Evolutionary conservation across 2,888 invertebrate species (phyloP), one percentile per base, ranked within the genome.

Genomic region (Muschampia staudingeri): DNA sequence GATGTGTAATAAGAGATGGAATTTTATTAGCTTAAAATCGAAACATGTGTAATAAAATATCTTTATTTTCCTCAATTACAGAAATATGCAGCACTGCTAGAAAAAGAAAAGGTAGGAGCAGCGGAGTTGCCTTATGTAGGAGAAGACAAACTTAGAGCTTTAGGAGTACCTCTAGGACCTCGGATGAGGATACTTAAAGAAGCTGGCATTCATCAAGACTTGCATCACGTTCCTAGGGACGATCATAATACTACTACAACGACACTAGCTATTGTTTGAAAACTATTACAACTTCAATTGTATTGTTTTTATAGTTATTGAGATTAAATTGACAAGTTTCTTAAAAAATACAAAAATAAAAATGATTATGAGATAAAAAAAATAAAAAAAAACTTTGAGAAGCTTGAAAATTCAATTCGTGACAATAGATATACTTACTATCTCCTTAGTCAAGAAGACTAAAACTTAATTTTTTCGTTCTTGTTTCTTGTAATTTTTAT

Each of bases 91-190:
- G 97, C 97, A 0, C 97, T 98, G 73, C 98, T 99, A 85, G 99
- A 99, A 91, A 98, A 98, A 87, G 99, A 99, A 94, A 98, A 98
- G 90, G 98, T 99, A 0, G 99, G 99, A 9, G 98, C 99, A 96
- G 98, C 99, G 48, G 99, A 99, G 93, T 96, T 99, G 82, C 99
- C 99, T 0, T 99, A 99, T 96, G 97, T 99, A 87, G 99, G 98
- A 0, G 99, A 99, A 92, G 99, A 99, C 88, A 97, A 98, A 81
- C 97, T 99, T 7, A 98, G 99, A 88, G 99, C 98, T 82, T 97
- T 99, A 91, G 99, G 99, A 0, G 98, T 99, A n/a, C 99, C 99
- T 0, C 96, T 99, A 89, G 99, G 99, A 12, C 99, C 99, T 2
- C 95, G 99, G 85, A 97, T 99, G 91, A 97, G 99, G 90, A 99